A percentile compares a stretch with the other conserved stretches of the same genome.
phyloP scores from a whole-genome alignment of 2,888 invertebrate species.

The Ischnus inquisitorius region DNA sequence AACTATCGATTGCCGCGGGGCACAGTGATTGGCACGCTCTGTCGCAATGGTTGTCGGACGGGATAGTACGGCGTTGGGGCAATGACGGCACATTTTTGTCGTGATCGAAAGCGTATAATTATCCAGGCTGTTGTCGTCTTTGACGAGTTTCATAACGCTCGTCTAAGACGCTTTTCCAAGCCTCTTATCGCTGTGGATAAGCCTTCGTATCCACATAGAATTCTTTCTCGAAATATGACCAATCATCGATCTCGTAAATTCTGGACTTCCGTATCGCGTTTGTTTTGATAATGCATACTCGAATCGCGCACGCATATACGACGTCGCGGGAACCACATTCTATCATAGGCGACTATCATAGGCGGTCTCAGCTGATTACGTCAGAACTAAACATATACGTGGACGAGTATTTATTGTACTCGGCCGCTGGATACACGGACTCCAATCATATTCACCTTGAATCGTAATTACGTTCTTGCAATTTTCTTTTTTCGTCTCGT shows the following conservation, averaged over 20 bases:
- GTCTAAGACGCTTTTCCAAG: neutral
- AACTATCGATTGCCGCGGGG: neutral
- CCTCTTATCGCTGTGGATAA: neutral
- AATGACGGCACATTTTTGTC: neutral
- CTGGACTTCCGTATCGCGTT: neutral
- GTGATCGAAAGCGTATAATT: neutral
- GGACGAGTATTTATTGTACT: neutral
- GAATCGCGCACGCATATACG: neutral
- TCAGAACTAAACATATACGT: neutral
- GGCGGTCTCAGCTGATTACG: neutral
- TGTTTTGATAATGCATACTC: neutral
- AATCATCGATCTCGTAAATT: too few species aligned
- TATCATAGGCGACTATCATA: neutral
- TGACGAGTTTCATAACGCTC: neutral
- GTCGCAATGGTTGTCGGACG: neutral
- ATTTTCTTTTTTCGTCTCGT: neutral
- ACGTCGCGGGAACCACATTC: neutral
- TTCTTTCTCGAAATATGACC: too few species aligned
- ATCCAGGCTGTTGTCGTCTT: neutral
- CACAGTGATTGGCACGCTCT: neutral
- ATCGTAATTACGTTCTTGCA: neutral
- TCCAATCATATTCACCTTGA: neutral
- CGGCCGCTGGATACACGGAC: neutral
- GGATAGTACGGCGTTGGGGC: neutral
- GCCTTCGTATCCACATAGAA: too few species aligned